Percentiles rank a stretch among this genome's conserved stretches.
Evolutionary conservation across 2,113 vertebrate genomes (phyloP).

Genomic region (Cynoglossus semilaevis): DNA sequence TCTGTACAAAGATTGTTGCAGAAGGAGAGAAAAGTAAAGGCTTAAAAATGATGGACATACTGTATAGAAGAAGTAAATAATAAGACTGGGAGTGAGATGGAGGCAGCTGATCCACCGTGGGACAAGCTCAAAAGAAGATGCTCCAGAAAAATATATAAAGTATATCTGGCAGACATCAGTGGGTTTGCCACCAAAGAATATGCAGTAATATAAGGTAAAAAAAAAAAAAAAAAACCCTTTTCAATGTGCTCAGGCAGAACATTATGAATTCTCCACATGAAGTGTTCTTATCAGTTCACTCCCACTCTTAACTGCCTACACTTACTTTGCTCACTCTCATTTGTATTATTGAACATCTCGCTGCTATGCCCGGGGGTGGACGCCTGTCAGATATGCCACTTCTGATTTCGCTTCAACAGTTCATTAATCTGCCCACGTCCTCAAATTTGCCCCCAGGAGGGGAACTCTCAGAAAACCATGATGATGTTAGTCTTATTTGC

Average conservation of each 20-base stretch:
- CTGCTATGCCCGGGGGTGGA: conserved; percentile 30
- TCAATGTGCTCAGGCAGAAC: conserved; percentile 6
- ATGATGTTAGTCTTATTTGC: conserved; percentile 17
- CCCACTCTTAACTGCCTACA: conserved; percentile 27
- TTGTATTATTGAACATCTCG: conserved; percentile 57
- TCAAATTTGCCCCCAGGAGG: conserved; percentile 4
- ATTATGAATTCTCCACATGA: conserved; percentile 7
- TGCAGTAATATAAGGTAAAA: background rate
- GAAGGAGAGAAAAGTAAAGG: too few species aligned
- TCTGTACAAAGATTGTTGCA: too few species aligned
- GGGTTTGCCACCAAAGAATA: background rate
- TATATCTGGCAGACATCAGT: too few species aligned
- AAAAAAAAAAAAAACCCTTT: background rate
- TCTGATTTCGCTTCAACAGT: conserved; percentile 46
- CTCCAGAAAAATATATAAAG: too few species aligned
- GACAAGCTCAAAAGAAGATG: too few species aligned
- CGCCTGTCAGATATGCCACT: conserved; percentile 45
- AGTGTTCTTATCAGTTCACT: conserved; percentile 16
- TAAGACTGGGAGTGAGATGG: too few species aligned
- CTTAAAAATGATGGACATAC: too few species aligned
- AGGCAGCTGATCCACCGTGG: too few species aligned
- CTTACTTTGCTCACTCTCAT: conserved; percentile 44
- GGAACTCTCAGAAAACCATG: conserved; percentile 12
- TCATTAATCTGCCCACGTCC: conserved; percentile 39
- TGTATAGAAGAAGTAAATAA: too few species aligned